Evolutionary conservation across 2,888 invertebrate genomes (phyloP).

Genomic region (Phalera bucephala): DNA sequence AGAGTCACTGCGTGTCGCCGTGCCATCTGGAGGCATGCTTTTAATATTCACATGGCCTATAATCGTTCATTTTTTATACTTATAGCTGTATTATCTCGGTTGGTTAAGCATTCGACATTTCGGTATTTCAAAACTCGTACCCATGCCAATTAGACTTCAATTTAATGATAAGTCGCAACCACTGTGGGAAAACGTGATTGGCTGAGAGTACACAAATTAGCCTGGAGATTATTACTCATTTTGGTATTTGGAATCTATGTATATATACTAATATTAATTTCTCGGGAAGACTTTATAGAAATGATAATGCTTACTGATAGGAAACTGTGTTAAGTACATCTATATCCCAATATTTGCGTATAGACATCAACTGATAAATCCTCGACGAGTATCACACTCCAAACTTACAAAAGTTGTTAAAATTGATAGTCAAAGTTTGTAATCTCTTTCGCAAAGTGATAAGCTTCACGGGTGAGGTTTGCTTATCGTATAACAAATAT

Average conservation of each 20-base stretch:
- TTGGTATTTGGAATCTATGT: too few relatives aligned
- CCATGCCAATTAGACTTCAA: neutral
- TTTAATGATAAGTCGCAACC: neutral
- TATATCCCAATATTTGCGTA: conserved; percentile 8
- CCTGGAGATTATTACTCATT: too few relatives aligned
- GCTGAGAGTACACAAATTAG: too few relatives aligned
- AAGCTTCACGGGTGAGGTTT: conserved; percentile 50
- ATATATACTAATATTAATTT: too few relatives aligned
- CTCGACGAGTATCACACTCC: conserved; percentile 45
- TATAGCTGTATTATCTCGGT: neutral
- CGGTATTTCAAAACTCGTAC: neutral
- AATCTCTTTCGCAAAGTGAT: conserved; percentile 56
- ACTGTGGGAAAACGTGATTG: neutral
- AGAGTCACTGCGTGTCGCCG: conserved; percentile 46
- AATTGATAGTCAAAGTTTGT: conserved; percentile 55
- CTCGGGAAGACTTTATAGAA: neutral
- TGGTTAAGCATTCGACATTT: neutral
- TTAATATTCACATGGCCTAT: conserved; percentile 35
- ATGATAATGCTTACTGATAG: neutral
- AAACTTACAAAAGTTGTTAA: conserved; percentile 48
- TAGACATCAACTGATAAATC: conserved; percentile 35
- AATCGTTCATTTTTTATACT: conserved; percentile 18
- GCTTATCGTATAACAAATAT: conserved; percentile 50
- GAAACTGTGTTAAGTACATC: neutral
- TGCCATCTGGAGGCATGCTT: conserved; percentile 41